A percentile compares a stretch with the other conserved stretches of the same genome.
Evolutionary conservation across 30 jellyfish, hydroid and myxozoan species (phyloP).

Genomic region (Euphysa ruthae): DNA sequence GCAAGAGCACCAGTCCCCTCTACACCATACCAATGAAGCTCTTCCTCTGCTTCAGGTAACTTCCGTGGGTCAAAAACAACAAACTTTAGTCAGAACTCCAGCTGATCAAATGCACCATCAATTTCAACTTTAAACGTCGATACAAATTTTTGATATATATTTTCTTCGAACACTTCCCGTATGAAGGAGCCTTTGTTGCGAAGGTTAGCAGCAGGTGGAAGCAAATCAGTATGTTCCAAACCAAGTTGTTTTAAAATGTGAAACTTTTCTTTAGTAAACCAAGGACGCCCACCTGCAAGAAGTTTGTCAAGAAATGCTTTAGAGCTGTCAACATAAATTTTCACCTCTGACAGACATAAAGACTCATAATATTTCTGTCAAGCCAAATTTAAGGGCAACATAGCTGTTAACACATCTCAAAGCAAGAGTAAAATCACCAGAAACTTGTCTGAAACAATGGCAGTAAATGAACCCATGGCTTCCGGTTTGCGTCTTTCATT

Average conservation of each 20-base stretch:
- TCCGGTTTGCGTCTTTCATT: neutral
- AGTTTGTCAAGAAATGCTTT: no score
- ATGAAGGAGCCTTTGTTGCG: neutral
- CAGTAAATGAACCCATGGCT: neutral
- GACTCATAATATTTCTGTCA: neutral
- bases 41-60: conserved; percentile 18
- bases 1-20: neutral
- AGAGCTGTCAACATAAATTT: neutral
- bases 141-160: neutral
- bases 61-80: conserved; percentile 4
- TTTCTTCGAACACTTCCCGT: conserved; percentile 1
- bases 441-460: neutral
- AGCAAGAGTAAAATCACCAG: neutral
- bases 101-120: conserved; percentile 3
- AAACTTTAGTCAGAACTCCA: neutral
- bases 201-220: neutral
- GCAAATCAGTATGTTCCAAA: no score
- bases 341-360: neutral
- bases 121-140: neutral
- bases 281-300: no score
- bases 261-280: no score
- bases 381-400: neutral
- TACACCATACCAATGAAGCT: neutral
- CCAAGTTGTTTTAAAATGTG: no score
- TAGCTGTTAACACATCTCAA: neutral